Evolutionary conservation across 2,888 invertebrate genomes (phyloP).

Genomic region (Drosophila atroscutellata): DNA sequence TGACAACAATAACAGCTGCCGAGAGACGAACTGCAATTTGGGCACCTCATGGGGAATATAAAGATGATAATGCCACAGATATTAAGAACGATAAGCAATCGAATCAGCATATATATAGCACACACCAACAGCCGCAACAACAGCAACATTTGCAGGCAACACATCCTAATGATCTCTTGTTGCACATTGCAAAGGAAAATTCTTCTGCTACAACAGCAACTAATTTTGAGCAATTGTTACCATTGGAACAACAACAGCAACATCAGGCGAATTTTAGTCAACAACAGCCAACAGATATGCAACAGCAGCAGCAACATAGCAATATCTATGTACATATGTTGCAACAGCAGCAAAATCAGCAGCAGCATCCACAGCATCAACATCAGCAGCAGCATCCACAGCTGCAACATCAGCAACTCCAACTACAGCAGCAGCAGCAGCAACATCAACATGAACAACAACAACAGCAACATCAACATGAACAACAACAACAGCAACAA

Average conservation of each 20-base stretch:
- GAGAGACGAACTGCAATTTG: slow-evolving; percentile 53
- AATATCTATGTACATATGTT: slow-evolving; percentile 61
- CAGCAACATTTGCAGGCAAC: slow-evolving; percentile 39
- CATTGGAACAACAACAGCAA: slow-evolving; percentile 47
- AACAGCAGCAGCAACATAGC: slow-evolving; percentile 38
- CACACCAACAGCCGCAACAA: slow-evolving; percentile 30
- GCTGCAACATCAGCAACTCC: slow-evolving; percentile 13
- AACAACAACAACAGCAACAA: slow-evolving; percentile 20
- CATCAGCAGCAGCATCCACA: slow-evolving; percentile 28
- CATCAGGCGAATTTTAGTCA: slow-evolving; percentile 38
- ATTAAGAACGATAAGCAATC: neutral
- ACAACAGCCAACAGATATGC: slow-evolving; percentile 44
- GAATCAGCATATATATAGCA: slow-evolving; percentile 33
- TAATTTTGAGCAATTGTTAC: slow-evolving; percentile 56
- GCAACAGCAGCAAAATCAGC: slow-evolving; percentile 46
- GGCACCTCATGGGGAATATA: slow-evolving; percentile 63
- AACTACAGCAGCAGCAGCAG: slow-evolving; percentile 23
- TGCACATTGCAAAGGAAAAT: slow-evolving; percentile 59
- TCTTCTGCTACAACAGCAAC: slow-evolving; percentile 13
- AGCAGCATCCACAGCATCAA: slow-evolving; percentile 19
- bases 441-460: slow-evolving; percentile 27
- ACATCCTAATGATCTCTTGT: slow-evolving; percentile 49
- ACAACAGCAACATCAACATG: slow-evolving; percentile 22
- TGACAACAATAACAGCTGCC: slow-evolving; percentile 6
- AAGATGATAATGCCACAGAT: slow-evolving; percentile 4